Conservation (phyloP, 1,140 invertebrate species). For the Bombus pascuorum region DNA sequence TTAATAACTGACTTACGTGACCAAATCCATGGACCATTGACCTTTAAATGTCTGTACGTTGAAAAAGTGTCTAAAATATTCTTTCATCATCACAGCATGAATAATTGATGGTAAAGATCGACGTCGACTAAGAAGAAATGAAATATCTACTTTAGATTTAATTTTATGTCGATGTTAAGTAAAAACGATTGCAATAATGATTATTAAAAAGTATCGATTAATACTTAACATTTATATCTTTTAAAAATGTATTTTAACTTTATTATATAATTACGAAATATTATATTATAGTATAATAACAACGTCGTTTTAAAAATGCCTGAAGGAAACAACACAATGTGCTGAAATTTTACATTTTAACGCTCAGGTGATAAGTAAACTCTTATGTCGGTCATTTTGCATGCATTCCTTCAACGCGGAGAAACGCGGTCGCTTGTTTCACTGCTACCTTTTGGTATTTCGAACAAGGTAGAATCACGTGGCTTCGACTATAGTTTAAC, state of each 20-base stretch:
- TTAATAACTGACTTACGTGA: neutral
- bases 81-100: neutral
- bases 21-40: slow-evolving; percentile 16
- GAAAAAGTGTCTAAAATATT: slow-evolving; percentile 12
- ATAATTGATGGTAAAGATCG: neutral
- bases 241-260: neutral
- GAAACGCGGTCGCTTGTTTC: slow-evolving; percentile 45
- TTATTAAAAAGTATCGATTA: neutral
- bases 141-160: neutral
- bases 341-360: neutral
- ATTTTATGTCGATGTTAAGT: neutral
- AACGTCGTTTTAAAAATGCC: neutral
- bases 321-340: neutral
- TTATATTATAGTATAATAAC: neutral
- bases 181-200: neutral
- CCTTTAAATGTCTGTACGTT: slow-evolving; percentile 19
- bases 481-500: neutral
- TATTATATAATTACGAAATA: neutral
- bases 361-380: slow-evolving; percentile 4
- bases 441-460: slow-evolving; percentile 11
- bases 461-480: neutral
- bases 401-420: slow-evolving; percentile 33
- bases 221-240: neutral
- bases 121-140: neutral
- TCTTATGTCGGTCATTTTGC: slow-evolving; percentile 40